Evolutionary conservation across 2,797 vertebrate species (phyloP), one percentile per base, ranked within the genome.

Genomic region (Coreius guichenoti): DNA sequence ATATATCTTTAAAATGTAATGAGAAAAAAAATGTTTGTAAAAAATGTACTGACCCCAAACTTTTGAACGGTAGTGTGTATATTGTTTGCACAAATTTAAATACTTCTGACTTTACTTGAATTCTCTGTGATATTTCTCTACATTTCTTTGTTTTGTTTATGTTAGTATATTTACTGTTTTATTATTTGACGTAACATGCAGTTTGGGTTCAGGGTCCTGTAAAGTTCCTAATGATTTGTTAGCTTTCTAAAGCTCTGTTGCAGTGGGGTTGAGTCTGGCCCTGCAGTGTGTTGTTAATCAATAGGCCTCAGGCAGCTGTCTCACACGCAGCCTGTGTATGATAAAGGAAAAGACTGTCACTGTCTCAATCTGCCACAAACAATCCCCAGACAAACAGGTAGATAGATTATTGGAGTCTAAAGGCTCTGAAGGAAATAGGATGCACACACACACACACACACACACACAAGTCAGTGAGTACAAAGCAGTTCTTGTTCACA

Each of bases 221-320:
- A 54, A 83, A 17, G 39, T 26, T 83, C 21, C 43, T 75, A 75
- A 83, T 83, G 23, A 21, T 76, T 39, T 83, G 29, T 51, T 83
- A 39, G 39, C 56, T 82, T 74, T 63, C 56, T 65, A 12, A 70
- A 74, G 70, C 70, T 49, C 29, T 75, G 58, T 47, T 76, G 72
- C 82, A 54, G 58, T 76, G 29, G 31, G 72, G 33, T 78, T 56
- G 63, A 45, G 47, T 45, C 74, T 69, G 74, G 45, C n/a, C 77
- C 63, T 69, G 73, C 61, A 54, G 78, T 80, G 82, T 76, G 45
- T 70, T 76, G 61, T 78, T 56, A 84, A 84, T 84, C 83, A 84
- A 45, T 77, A 61, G 36, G 74, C 74, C 63, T 70, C 65, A 5
- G 36, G 65, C 82, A 45, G 16, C n/a, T 49, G 8, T 21, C 36